phyloP scores from a whole-genome alignment of 2,888 invertebrate genomes.

The Oscheius sp. region DNA sequence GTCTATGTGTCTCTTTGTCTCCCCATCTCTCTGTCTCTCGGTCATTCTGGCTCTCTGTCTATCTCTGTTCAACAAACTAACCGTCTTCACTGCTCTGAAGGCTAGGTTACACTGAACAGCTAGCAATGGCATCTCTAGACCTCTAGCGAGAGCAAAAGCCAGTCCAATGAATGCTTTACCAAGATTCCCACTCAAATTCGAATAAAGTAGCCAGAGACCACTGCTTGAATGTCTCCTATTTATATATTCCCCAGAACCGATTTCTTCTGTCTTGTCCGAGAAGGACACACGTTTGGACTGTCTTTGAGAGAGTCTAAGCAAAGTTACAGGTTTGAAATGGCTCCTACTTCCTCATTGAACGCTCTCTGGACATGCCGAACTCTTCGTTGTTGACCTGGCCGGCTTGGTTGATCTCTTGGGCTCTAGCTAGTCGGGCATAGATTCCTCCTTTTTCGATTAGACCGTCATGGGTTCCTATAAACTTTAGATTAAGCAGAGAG shows the following conservation, averaged over 20 bases:
- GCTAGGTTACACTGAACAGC: slow-evolving; percentile 4
- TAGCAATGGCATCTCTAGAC: slow-evolving; percentile 29
- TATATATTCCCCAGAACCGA: not conserved
- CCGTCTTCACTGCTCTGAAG: slow-evolving; percentile 19
- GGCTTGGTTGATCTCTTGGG: slow-evolving; percentile 41
- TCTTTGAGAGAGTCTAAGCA: not conserved
- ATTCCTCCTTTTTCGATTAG: slow-evolving; percentile 33
- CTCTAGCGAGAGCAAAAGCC: slow-evolving; percentile 22
- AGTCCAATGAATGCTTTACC: not conserved
- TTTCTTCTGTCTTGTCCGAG: not conserved
- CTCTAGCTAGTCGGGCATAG: slow-evolving; percentile 42
- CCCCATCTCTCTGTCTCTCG: too few species aligned
- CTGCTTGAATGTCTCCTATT: not conserved
- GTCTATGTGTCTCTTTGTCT: too few species aligned
- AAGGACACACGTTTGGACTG: not conserved
- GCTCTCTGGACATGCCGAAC: not conserved
- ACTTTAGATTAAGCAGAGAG: too few species aligned
- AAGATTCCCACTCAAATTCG: slow-evolving; percentile 11
- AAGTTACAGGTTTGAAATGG: not conserved
- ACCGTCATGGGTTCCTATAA: slow-evolving; percentile 39
- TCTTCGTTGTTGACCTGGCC: slow-evolving; percentile 23
- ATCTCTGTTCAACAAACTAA: not conserved
- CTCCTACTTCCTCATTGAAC: slow-evolving; percentile 4
- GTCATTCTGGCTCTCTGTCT: not conserved
- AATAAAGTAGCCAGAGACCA: slow-evolving; percentile 19